Conservation (phyloP, 2,113 vertebrate species). For the Galbula dea region DNA sequence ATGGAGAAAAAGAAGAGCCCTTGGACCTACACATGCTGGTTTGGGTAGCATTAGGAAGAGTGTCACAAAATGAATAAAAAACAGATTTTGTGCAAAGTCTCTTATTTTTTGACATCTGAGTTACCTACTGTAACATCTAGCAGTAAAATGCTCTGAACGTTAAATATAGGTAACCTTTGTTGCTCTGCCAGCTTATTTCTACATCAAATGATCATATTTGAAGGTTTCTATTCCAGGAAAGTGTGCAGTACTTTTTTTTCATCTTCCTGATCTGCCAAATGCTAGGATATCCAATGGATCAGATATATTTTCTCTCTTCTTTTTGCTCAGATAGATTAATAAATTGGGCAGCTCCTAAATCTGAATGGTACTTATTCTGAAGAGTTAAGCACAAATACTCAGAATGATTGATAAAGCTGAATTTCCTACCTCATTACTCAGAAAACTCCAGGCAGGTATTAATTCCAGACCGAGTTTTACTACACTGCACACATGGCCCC, state of each 20-base stretch:
- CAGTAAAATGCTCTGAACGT: constrained; percentile 8
- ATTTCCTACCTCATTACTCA: not conserved
- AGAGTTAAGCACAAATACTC: not conserved
- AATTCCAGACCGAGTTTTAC: not conserved
- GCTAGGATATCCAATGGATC: not conserved
- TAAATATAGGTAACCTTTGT: constrained; percentile 39
- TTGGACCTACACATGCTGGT: constrained; percentile 42
- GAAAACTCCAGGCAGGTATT: not conserved
- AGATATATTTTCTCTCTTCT: not conserved
- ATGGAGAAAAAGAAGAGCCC: not conserved
- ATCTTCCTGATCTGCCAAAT: not conserved
- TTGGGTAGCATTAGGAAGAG: constrained; percentile 16
- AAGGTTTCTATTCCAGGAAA: constrained; percentile 17
- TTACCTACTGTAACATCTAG: constrained; percentile 15
- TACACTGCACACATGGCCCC: not conserved
- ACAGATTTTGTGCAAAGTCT: constrained; percentile 14
- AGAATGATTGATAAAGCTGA: not conserved
- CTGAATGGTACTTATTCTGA: not conserved
- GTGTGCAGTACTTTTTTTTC: not conserved
- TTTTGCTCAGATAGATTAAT: not conserved
- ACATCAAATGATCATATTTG: not conserved
- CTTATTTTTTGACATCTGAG: constrained; percentile 31
- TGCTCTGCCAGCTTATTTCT: constrained; percentile 31
- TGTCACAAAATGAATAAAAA: constrained; percentile 34
- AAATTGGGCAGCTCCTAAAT: not conserved